Percentiles rank a stretch among this genome's conserved stretches.
Conservation (phyloP, 2,888 invertebrate species). For the Spisula solida region DNA sequence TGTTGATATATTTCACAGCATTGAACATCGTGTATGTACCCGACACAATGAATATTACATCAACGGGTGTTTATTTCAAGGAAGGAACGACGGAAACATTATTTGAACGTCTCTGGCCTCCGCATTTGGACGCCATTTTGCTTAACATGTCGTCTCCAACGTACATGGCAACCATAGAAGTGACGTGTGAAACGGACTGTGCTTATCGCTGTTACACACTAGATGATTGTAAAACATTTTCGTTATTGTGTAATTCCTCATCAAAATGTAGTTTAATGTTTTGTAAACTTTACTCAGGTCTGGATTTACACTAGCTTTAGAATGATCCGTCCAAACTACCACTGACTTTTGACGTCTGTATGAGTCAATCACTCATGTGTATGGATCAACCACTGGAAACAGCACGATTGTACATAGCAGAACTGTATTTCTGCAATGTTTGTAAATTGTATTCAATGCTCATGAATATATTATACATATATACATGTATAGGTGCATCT, state of each 20-base stretch:
- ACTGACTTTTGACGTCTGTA: no score
- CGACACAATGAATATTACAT: conserved; percentile 69
- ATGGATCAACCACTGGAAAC: no score
- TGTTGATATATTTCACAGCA: conserved; percentile 64
- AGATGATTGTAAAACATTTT: conserved; percentile 76
- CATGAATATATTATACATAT: no score
- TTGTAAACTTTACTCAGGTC: conserved; percentile 70
- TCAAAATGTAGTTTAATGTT: conserved; percentile 72
- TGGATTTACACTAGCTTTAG: conserved; percentile 1
- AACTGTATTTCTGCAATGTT: no score
- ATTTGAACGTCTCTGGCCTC: conserved; percentile 80
- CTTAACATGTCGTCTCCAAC: conserved; percentile 37
- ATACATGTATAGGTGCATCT: no score
- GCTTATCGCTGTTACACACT: conserved; percentile 80
- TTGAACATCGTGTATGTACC: conserved; percentile 76
- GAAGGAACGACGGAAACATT: conserved; percentile 71
- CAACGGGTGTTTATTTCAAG: conserved; percentile 32
- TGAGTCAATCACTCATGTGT: no score
- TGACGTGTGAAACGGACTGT: conserved; percentile 79
- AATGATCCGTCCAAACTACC: not conserved
- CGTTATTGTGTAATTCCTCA: conserved; percentile 71
- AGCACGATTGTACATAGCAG: no score
- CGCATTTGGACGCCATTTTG: conserved; percentile 68
- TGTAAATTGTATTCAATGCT: no score
- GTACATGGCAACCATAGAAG: conserved; percentile 67